A percentile compares a stretch with the other conserved stretches of the same genome.
These are phyloP conservation scores for Tipula unca DNA, from an alignment of 2,888 invertebrate genomes.

Conservation along the genomic window DNA sequence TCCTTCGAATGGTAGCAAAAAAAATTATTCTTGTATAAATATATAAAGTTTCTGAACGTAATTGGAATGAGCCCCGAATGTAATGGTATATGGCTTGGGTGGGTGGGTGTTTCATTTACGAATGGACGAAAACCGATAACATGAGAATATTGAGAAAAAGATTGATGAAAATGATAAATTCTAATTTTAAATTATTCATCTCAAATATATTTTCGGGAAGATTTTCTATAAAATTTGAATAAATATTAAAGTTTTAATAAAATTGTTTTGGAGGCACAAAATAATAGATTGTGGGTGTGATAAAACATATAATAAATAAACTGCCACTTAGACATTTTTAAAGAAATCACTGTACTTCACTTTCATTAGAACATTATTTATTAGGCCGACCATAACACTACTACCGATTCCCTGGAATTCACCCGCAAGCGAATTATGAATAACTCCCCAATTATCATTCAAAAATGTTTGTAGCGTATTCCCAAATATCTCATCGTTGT, in stretches of 20 bases:
- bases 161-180: neutral
- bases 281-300: neutral
- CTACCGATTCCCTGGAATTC: neutral
- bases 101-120: neutral
- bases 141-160: neutral
- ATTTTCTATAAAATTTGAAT: neutral
- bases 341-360: neutral
- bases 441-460: neutral
- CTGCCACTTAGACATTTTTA: neutral
- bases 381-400: neutral
- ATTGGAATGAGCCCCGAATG: neutral
- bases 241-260: neutral
- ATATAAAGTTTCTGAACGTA: neutral
- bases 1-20: neutral
- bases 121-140: neutral
- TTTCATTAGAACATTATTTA: neutral
- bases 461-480: neutral
- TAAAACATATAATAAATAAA: neutral
- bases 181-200: neutral
- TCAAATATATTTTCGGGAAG: neutral
- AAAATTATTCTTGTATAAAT: neutral
- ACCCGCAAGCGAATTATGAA: neutral
- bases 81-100: neutral
- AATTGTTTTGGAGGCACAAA: neutral
- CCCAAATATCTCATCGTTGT: neutral